Evolutionary conservation across 1,140 invertebrate genomes (phyloP).

Genomic region (Yoshiicerus persimilis): DNA sequence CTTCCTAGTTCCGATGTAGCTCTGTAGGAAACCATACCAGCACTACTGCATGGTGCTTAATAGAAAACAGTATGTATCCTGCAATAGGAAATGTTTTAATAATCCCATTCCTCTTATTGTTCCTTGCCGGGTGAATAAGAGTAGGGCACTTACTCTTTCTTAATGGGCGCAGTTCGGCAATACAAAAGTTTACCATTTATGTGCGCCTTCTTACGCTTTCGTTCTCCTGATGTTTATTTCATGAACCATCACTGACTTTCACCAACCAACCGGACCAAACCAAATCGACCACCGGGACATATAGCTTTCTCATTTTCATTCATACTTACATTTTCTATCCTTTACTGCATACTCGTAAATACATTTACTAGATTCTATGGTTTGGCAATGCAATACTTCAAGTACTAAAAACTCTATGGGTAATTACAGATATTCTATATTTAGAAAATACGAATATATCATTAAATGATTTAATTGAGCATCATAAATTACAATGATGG

Average conservation of each 20-base stretch:
- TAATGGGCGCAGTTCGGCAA: neutral
- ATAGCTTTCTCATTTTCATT: neutral
- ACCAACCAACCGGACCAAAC: neutral
- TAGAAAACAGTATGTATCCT: neutral
- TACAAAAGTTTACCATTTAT: neutral
- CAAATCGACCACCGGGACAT: neutral
- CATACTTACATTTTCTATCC: neutral
- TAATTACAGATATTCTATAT: too few species aligned
- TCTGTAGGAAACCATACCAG: neutral
- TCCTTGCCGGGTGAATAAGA: neutral
- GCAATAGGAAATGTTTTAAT: neutral
- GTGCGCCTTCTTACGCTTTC: neutral
- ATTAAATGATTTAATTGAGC: too few species aligned
- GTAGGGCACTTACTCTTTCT: neutral
- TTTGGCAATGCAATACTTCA: too few species aligned
- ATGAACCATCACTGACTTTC: neutral
- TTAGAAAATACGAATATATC: too few species aligned
- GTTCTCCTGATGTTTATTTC: neutral
- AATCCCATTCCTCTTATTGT: neutral
- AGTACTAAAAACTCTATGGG: too few species aligned
- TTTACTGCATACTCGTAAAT: too few species aligned
- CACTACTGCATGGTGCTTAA: neutral
- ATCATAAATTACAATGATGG: too few species aligned
- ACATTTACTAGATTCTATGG: too few species aligned
- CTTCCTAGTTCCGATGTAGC: neutral